Evolutionary conservation across 2,113 vertebrate genomes (phyloP).

Genomic region (Serinus canaria): DNA sequence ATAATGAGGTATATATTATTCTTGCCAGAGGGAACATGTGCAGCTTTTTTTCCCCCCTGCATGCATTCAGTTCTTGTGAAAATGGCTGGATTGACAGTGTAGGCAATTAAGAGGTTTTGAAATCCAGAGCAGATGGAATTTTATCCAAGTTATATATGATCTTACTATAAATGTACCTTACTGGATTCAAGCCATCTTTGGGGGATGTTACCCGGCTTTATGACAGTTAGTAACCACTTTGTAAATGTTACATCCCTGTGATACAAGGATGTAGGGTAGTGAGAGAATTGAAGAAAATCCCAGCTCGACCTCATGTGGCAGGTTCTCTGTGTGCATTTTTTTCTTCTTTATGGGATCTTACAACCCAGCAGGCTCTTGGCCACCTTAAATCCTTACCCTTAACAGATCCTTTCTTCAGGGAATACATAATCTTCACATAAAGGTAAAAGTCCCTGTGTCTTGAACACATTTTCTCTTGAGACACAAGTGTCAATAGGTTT

Average conservation of each 20-base stretch:
- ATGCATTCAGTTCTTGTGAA: neutral
- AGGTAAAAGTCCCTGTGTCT: neutral
- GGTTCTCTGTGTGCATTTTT: neutral
- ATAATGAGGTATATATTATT: neutral
- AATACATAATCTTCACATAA: neutral
- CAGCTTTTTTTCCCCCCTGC: neutral
- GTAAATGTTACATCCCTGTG: neutral
- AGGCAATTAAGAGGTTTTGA: constrained; percentile 27
- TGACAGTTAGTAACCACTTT: neutral
- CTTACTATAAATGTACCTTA: neutral
- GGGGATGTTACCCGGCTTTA: neutral
- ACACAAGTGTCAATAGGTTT: constrained; percentile 54
- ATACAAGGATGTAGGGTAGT: neutral
- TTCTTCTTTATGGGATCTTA: neutral
- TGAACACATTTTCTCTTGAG: constrained; percentile 27
- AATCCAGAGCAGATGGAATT: constrained; percentile 14
- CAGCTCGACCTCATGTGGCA: neutral
- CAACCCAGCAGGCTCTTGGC: neutral
- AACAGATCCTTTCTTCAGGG: neutral
- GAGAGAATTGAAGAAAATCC: neutral
- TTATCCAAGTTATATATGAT: neutral
- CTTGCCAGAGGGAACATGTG: neutral
- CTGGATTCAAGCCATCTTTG: neutral
- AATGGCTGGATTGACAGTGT: neutral
- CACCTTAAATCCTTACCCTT: neutral